phyloP scores from a whole-genome alignment of 2,797 vertebrate genomes.

The Crypturellus tataupa region DNA sequence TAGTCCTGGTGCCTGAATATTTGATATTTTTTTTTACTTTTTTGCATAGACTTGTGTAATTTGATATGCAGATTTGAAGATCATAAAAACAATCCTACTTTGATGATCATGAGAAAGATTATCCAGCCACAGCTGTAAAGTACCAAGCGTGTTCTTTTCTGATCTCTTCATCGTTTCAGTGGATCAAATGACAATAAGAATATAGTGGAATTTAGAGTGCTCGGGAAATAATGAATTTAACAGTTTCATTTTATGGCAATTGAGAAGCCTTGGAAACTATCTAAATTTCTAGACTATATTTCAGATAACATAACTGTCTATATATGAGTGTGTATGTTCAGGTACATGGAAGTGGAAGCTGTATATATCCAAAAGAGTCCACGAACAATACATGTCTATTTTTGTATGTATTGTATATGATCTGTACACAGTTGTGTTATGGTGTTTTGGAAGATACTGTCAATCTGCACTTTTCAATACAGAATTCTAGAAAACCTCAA shows the following conservation, averaged over 20 bases:
- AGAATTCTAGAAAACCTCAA: background rate
- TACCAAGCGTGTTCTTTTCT: conserved; percentile 46
- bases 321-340: background rate
- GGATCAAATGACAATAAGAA: conserved; percentile 61
- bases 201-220: conserved; percentile 44
- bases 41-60: conserved; percentile 48
- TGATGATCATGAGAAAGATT: conserved; percentile 71
- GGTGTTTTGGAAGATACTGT: conserved; percentile 1
- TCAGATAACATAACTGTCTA: background rate
- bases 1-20: conserved; percentile 49
- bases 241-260: background rate
- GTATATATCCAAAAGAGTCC: background rate
- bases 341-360: background rate
- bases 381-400: background rate
- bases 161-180: conserved; percentile 48
- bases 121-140: conserved; percentile 60
- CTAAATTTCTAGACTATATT: conserved; percentile 9
- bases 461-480: background rate
- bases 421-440: background rate
- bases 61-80: conserved; percentile 74
- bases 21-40: conserved; percentile 43
- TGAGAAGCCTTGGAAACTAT: background rate
- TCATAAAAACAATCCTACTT: conserved; percentile 72
- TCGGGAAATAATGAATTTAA: conserved; percentile 64
- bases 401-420: background rate